Evolutionary conservation across 2,113 vertebrate genomes (phyloP).

Genomic region (Maylandia zebra): DNA sequence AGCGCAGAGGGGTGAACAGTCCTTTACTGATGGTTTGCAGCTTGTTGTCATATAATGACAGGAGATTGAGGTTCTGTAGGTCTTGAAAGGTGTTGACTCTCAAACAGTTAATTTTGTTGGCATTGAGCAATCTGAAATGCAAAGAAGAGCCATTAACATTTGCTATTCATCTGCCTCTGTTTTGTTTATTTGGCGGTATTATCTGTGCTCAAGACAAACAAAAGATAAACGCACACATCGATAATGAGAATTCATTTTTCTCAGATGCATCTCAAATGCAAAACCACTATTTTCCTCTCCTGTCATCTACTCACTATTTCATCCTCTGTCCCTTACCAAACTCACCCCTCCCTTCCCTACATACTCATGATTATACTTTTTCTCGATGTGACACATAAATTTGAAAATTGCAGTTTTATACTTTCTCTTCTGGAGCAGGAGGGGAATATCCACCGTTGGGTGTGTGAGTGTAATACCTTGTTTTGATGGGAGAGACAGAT

Average conservation of each 20-base stretch:
- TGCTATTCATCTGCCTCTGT: neutral
- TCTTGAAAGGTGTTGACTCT: constrained; percentile 97
- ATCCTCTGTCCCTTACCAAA: neutral
- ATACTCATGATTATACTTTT: constrained; percentile 1
- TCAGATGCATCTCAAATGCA: neutral
- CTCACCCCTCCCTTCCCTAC: neutral
- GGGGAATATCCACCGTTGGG: neutral
- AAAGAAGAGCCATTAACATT: constrained; percentile 11
- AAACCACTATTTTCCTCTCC: neutral
- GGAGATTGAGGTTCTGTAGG: constrained; percentile 93
- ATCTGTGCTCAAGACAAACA: neutral
- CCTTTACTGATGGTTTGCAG: constrained; percentile 97
- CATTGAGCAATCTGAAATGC: constrained; percentile 88
- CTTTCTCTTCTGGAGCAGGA: neutral
- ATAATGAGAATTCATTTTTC: neutral
- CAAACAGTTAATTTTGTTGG: constrained; percentile 98
- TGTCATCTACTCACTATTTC: neutral
- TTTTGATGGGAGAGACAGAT: constrained; percentile 32
- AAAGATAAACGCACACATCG: neutral
- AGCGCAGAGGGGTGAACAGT: constrained; percentile 87
- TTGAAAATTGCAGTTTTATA: constrained; percentile 23
- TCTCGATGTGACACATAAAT: constrained; percentile 25
- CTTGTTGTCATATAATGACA: constrained; percentile 98
- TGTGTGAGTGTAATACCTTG: constrained; percentile 16
- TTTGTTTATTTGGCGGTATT: neutral